A percentile compares a stretch with the other conserved stretches of the same genome.
These are phyloP conservation scores for Habrosyne pyritoides DNA, from an alignment of 2,888 invertebrate genomes.

Conservation along the genomic window DNA sequence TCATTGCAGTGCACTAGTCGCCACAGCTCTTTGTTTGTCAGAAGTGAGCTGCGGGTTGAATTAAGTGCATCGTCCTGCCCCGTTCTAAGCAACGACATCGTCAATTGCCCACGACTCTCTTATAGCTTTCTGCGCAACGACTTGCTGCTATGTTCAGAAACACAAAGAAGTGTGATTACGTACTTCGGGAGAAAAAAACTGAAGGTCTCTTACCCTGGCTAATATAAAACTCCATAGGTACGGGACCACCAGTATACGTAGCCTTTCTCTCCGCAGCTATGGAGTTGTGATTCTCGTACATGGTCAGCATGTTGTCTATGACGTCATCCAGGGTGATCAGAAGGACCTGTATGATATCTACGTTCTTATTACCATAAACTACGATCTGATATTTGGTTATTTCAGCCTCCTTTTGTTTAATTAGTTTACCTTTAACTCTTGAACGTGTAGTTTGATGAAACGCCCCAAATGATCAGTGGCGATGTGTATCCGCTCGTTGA, in stretches of 20 bases:
- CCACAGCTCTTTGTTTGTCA: too few relatives aligned
- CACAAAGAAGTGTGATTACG: too few relatives aligned
- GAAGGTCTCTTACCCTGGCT: slow-evolving; percentile 78
- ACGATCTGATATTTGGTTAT: too few relatives aligned
- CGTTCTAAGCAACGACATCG: too few relatives aligned
- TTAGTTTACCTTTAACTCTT: slow-evolving; percentile 66
- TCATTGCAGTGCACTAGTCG: too few relatives aligned
- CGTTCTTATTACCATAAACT: too few relatives aligned
- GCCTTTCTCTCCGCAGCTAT: slow-evolving; percentile 71
- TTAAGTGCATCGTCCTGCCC: too few relatives aligned
- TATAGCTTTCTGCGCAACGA: too few relatives aligned
- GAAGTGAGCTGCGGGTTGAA: too few relatives aligned
- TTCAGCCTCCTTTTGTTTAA: not conserved
- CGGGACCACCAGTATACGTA: slow-evolving; percentile 71
- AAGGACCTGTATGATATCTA: slow-evolving; percentile 50
- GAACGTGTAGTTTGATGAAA: slow-evolving; percentile 66
- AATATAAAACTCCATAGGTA: slow-evolving; percentile 74
- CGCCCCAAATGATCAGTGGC: slow-evolving; percentile 72
- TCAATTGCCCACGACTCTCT: too few relatives aligned
- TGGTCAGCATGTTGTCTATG: slow-evolving; percentile 75
- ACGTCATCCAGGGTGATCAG: slow-evolving; percentile 74
- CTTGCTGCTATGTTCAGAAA: too few relatives aligned
- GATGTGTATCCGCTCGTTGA: slow-evolving; percentile 73
- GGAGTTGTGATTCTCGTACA: slow-evolving; percentile 79
- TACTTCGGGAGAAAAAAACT: too few relatives aligned